Evolutionary conservation across 1,140 invertebrate species (phyloP).

Genomic region (Hyles euphorbiae): DNA sequence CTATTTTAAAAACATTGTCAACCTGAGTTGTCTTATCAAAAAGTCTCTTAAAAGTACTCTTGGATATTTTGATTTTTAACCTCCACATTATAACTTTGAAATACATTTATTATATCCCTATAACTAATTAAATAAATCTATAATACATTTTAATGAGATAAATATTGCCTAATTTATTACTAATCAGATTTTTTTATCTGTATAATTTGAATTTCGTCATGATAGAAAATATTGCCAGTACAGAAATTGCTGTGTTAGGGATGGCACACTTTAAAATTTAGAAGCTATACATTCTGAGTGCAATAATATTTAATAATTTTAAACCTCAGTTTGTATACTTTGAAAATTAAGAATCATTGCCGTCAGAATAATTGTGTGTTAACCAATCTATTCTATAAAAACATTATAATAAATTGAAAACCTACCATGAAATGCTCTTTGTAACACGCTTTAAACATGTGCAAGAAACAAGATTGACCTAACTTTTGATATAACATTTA

Average conservation of each 20-base stretch:
- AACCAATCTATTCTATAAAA: slow-evolving; percentile 4
- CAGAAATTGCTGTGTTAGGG: background rate
- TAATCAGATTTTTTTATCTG: background rate
- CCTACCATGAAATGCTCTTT: slow-evolving; percentile 2
- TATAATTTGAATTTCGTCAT: background rate
- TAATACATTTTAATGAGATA: background rate
- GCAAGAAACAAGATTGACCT: too few relatives aligned
- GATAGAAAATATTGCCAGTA: background rate
- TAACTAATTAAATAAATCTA: background rate
- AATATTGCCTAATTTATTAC: background rate
- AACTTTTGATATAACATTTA: too few relatives aligned
- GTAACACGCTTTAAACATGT: background rate
- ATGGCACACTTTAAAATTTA: background rate
- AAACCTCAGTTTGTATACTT: background rate
- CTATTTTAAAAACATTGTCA: too few relatives aligned
- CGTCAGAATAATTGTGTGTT: too few relatives aligned
- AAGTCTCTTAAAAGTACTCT: too few relatives aligned
- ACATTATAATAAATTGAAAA: slow-evolving; percentile 4
- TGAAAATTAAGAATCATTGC: too few relatives aligned
- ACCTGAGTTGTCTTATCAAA: too few relatives aligned
- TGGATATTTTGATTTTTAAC: background rate
- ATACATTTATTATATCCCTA: background rate
- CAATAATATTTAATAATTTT: background rate
- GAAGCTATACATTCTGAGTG: background rate
- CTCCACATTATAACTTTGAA: background rate